Evolutionary conservation across 2,797 vertebrate species (phyloP), one percentile per base, ranked within the genome.

Genomic region (Sardinella longiceps): DNA sequence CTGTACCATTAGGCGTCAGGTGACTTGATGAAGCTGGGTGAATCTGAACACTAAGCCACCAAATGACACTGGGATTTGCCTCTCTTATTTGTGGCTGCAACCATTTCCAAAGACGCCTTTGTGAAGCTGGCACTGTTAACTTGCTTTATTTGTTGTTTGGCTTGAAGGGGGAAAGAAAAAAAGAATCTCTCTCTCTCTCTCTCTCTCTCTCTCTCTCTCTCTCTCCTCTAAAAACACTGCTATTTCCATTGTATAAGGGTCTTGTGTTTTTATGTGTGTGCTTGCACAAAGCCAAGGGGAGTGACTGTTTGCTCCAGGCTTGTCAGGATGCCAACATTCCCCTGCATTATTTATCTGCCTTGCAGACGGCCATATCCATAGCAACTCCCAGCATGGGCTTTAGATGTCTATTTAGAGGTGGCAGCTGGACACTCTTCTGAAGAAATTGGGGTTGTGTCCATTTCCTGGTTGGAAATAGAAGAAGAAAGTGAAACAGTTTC

Each of bases 281-380:
- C 63, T 33, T 50, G 37, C 74, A 82, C 83, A 82, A 84, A 70
- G 63, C 81, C 45, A 53, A 84, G 80, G 28, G 33, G 92, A 91
- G 93, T 92, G 94, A 95, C 94, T 94, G 94, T 93, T 93, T 93
- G 92, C 92, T 94, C 93, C 93, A 94, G 92, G 90, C 92, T 92
- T 94, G 93, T 95, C 93, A 92, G 91, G 87, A 86, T 81, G 93
- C 94, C 94, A 95, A 90, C 91, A 92, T 93, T 94, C 92, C 91
- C 90, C 94, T 95, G 94, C 94, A 95, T 95, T 93, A 95, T 95
- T 95, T 94, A 95, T 95, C 93, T 80, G 89, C 92, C 92, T 86
- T 93, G 92, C 93, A 93, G 93, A 94, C 91, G 92, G 89, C 90
- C 90, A 93, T 96, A 94, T 93, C 94, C 94, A 95, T 95, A 92